These are phyloP conservation scores for Monarcha castaneiventris DNA, from an alignment of 2,113 vertebrate species.

Conservation along the genomic window DNA sequence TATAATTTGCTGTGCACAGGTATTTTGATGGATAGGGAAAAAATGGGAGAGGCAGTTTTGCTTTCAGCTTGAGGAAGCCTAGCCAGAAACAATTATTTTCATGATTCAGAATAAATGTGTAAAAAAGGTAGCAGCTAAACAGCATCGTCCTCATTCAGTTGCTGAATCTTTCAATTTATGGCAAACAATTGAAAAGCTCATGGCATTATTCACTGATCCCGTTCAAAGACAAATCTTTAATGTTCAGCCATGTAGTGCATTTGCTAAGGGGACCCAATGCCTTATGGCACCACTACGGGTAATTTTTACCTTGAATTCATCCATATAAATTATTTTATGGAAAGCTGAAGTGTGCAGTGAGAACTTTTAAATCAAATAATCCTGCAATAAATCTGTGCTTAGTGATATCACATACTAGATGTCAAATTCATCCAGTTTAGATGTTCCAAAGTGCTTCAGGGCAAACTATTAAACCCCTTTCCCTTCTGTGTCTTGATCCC, in stretches of 20 bases:
- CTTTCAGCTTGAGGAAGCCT: not conserved
- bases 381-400: not conserved
- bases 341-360: not conserved
- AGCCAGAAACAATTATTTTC: constrained; percentile 1
- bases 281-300: not conserved
- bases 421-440: not conserved
- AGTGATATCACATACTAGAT: not conserved
- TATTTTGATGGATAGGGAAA: not conserved
- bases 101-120: not conserved
- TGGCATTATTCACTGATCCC: not conserved
- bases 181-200: not conserved
- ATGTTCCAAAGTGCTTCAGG: not conserved
- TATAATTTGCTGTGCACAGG: not conserved
- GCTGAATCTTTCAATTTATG: not conserved
- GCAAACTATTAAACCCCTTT: not conserved
- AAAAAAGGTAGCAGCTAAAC: not conserved
- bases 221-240: not conserved
- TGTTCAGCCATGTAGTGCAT: not conserved
- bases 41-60: not conserved
- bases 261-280: not conserved
- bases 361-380: not conserved
- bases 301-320: not conserved
- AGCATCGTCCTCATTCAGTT: accelerated
- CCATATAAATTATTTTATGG: not conserved
- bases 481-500: not conserved